Base-by-base conservation (phyloP, 1,140 invertebrate species). In the Drosophila lacertosa region DNA sequence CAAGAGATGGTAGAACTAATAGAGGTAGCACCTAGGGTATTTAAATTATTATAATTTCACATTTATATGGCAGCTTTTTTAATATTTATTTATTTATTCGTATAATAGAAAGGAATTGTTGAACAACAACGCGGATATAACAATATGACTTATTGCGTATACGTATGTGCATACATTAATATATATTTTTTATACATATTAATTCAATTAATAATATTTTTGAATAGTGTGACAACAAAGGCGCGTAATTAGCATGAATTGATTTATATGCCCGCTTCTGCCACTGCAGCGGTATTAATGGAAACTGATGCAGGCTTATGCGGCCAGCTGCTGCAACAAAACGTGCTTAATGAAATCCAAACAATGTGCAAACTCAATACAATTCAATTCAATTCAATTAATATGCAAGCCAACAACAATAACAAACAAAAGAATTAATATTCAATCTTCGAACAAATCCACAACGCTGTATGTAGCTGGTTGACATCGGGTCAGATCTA, bases 401-500 rank as follows among this genome's bases (percentile, higher is more conserved):
- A 54, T 71, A 60, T 39, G 16, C 44, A 50, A 74, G 32, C 35
- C 45, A 68, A 67, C 53, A 42, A 66, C 22, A 55, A 33, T 11
- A 54, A 40, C 7, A 48, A 48, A 18, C n/a, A 37, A 35, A 32
- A 11, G 16, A 37, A 20, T 32, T 20, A 37, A 29, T 29, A 32
- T 32, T 26, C 15, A 20, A 16, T 32, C 48, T 47, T 53, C n/a
- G 15, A 40, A 35, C 24, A 15, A 42, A 67, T 58, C 47, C 55
- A 40, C 89, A 90, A 89, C 89, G 75, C 89, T 91, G 89, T 89
- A 63, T 91, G 89, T 91, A 91, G 89, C 89, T 90, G 89, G 89
- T 90, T 91, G 89, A 88, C 82, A 89, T 89, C 86, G 89, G 89
- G 89, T 91, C 89, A 91, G 84, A 91, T 91, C 76, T 90, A 63